These are phyloP conservation scores for Syndactyla subalaris DNA, from an alignment of 2,797 vertebrate species.

Conservation along the genomic window DNA sequence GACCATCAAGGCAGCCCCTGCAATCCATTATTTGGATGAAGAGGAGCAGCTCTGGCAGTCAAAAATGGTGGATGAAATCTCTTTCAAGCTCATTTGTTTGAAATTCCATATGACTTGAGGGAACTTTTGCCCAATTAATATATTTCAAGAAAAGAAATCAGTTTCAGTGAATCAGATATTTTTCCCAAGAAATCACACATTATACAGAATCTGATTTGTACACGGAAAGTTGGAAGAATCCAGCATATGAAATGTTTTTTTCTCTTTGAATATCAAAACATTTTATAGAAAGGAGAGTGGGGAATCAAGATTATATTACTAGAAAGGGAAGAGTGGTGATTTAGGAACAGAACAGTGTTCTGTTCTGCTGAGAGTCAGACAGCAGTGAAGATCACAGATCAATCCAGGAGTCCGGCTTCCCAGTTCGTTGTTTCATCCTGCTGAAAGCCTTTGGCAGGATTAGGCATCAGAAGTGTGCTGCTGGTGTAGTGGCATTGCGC, in stretches of 20 bases:
- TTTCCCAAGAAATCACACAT: not conserved
- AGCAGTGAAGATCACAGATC: not conserved
- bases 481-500: too few relatives aligned
- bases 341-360: not conserved
- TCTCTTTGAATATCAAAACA: not conserved
- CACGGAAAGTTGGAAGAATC: not conserved
- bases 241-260: not conserved
- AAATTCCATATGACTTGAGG: not conserved
- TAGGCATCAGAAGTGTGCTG: too few relatives aligned
- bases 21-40: not conserved
- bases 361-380: not conserved
- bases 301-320: not conserved
- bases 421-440: not conserved
- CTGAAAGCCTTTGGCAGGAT: too few relatives aligned
- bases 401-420: not conserved
- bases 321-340: not conserved
- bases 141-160: not conserved
- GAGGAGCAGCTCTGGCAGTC: not conserved
- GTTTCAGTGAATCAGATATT: not conserved
- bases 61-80: not conserved
- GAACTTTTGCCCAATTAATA: not conserved
- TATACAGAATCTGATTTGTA: not conserved
- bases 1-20: not conserved
- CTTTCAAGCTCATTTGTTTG: not conserved
- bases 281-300: not conserved